Evolutionary conservation across 2,888 invertebrate species (phyloP).

Genomic region (Allygus modestus): DNA sequence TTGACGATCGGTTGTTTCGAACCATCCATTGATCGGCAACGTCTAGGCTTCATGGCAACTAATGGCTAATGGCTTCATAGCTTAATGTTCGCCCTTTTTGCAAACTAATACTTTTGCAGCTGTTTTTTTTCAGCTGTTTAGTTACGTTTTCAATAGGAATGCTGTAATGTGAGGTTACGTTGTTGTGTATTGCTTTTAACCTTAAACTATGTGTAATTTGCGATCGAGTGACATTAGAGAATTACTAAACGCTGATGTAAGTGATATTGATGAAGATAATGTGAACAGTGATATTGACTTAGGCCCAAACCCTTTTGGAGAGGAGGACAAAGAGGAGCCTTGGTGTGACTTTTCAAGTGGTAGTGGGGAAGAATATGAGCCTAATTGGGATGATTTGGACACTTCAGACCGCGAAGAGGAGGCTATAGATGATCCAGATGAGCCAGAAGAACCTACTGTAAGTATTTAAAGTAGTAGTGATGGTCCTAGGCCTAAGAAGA

Average conservation of each 20-base stretch:
- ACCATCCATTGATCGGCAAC: too few relatives aligned
- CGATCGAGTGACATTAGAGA: too few relatives aligned
- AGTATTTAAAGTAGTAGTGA: not conserved
- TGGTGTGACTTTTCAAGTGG: too few relatives aligned
- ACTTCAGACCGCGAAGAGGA: not conserved
- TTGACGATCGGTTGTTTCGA: too few relatives aligned
- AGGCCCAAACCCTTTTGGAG: not conserved
- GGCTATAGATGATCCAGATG: not conserved
- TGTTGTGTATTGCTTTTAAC: not conserved
- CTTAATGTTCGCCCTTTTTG: not conserved
- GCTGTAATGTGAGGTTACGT: too few relatives aligned
- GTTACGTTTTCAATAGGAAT: too few relatives aligned
- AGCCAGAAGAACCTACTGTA: not conserved
- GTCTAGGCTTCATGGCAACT: conserved; percentile 5
- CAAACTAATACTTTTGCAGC: too few relatives aligned
- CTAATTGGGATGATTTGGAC: not conserved
- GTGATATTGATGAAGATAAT: conserved; percentile 1
- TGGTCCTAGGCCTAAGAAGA: not conserved
- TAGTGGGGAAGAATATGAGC: not conserved
- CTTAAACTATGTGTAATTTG: not conserved
- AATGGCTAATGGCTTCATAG: not conserved
- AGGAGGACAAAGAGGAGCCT: not conserved
- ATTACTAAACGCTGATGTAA: not conserved
- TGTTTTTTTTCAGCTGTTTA: too few relatives aligned
- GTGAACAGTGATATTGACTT: not conserved